Conservation (phyloP, 2,888 invertebrate genomes). For the Rhogogaster chlorosoma region DNA sequence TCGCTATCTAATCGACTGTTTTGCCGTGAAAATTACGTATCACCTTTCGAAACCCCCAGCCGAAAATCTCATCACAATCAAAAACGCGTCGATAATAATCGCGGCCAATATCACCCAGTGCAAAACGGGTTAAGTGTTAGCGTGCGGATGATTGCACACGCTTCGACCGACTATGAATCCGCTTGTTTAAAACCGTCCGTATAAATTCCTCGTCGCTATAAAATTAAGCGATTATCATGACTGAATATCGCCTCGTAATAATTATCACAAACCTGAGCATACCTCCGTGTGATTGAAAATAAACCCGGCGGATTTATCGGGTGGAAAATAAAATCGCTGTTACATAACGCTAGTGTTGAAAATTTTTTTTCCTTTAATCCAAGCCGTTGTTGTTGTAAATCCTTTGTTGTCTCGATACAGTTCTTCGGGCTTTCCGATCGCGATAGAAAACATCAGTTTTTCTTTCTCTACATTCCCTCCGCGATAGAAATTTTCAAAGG, state of each 20-base stretch:
- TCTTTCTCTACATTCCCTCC: background rate
- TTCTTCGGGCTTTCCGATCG: background rate
- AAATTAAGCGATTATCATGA: background rate
- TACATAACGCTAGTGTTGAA: background rate
- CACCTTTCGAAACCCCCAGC: background rate
- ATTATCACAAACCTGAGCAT: background rate
- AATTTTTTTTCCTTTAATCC: background rate
- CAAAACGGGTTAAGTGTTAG: background rate
- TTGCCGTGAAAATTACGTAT: background rate
- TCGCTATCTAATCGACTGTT: conserved; percentile 33
- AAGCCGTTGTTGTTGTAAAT: background rate
- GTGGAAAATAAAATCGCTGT: background rate
- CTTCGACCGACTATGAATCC: background rate
- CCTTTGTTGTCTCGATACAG: background rate
- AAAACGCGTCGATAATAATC: background rate
- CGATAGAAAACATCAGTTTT: background rate
- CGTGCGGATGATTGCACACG: background rate
- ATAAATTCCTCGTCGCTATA: background rate
- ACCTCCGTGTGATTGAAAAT: too few relatives aligned
- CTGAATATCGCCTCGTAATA: background rate
- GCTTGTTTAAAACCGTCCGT: background rate
- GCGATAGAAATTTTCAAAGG: background rate
- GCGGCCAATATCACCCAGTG: background rate
- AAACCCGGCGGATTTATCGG: too few relatives aligned
- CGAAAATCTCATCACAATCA: background rate